phyloP scores from a whole-genome alignment of 2,797 vertebrate species.

The Sciurus carolinensis region DNA sequence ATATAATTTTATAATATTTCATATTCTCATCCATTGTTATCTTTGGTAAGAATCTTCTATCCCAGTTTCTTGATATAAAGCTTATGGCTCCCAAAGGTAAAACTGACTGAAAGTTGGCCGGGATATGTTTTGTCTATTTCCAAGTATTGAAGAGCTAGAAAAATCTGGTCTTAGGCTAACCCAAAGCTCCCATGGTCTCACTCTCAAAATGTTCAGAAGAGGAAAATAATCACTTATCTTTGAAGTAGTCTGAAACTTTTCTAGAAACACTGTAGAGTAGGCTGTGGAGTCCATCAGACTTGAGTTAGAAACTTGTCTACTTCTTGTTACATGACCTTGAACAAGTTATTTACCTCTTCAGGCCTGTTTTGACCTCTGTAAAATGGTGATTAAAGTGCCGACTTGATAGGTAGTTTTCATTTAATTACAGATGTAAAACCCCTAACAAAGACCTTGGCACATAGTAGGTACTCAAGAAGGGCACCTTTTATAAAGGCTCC shows the following conservation, averaged over 20 bases:
- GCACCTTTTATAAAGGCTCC: background rate
- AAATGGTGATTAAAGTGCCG: background rate
- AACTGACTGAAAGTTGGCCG: background rate
- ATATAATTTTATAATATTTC: slow-evolving; percentile 52
- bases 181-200: background rate
- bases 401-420: background rate
- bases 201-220: background rate
- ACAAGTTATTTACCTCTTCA: background rate
- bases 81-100: slow-evolving; percentile 51
- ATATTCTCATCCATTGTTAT: slow-evolving; percentile 57
- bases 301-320: background rate
- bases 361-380: slow-evolving; percentile 1
- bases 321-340: background rate
- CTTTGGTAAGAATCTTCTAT: background rate
- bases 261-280: background rate
- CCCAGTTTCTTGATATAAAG: slow-evolving; percentile 17
- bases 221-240: background rate
- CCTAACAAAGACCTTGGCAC: background rate
- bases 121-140: slow-evolving; percentile 3
- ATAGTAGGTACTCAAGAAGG: background rate
- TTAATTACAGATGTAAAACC: background rate
- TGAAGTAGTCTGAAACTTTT: background rate
- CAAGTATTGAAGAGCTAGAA: slow-evolving; percentile 23
- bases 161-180: background rate
- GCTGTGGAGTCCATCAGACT: background rate